These are phyloP conservation scores for Hippolais icterina DNA, from an alignment of 2,113 vertebrate species.

Conservation along the genomic window DNA sequence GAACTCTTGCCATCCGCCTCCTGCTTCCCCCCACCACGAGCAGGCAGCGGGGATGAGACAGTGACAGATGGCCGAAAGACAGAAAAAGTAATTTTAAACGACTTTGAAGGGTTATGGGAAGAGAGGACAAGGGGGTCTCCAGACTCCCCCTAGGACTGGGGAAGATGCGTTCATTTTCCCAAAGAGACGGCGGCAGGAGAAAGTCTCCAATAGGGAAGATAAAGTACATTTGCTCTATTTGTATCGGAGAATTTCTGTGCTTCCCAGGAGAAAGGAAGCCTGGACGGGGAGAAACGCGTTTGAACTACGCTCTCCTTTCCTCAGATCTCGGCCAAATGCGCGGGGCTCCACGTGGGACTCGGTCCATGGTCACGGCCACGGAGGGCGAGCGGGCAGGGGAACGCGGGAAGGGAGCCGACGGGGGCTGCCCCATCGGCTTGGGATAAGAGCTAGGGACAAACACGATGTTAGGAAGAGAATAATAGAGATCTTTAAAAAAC, in stretches of 20 bases:
- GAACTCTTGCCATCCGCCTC: conserved; percentile 48
- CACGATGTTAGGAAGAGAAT: not conserved
- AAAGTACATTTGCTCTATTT: not conserved
- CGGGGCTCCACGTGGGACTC: accelerated
- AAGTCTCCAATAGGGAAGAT: not conserved
- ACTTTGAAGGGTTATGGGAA: conserved; percentile 62
- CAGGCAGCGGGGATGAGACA: conserved; percentile 67
- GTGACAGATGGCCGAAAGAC: conserved; percentile 79
- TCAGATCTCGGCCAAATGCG: not conserved
- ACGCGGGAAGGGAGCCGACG: accelerated
- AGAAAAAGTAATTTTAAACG: conserved; percentile 79
- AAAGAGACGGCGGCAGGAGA: not conserved
- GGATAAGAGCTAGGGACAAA: not conserved
- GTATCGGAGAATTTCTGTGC: not conserved
- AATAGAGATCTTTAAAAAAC: not conserved
- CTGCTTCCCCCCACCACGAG: conserved; percentile 52
- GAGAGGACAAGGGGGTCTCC: not conserved
- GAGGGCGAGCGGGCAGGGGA: too few species aligned
- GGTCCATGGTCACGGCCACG: not conserved
- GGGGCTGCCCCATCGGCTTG: too few species aligned
- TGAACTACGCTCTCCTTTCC: not conserved
- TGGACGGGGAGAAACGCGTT: accelerated
- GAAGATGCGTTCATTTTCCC: not conserved
- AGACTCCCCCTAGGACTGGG: not conserved
- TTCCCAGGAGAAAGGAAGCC: not conserved